phyloP scores from a whole-genome alignment of 2,888 invertebrate species.

The Hydrotaea diabolus region DNA sequence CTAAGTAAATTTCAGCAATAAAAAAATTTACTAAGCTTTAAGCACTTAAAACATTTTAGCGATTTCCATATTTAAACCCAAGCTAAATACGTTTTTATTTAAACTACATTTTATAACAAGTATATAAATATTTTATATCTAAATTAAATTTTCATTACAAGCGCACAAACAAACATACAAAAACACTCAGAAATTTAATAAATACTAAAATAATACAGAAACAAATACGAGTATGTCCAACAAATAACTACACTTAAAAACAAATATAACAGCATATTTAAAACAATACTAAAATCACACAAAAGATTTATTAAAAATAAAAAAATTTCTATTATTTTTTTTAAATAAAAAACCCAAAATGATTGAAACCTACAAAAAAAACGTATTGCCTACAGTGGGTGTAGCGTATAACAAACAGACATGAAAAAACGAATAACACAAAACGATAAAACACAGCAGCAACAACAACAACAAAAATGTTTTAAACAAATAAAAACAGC shows the following conservation, averaged over 20 bases:
- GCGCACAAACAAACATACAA: not conserved
- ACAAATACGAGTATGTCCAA: not conserved
- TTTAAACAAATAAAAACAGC: conserved; percentile 11
- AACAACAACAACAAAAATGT: conserved; percentile 12
- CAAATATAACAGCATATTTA: not conserved
- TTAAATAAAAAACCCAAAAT: not conserved
- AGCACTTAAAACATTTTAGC: no score
- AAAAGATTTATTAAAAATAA: not conserved
- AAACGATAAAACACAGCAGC: not conserved
- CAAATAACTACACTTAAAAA: not conserved
- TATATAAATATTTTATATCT: not conserved
- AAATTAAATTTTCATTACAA: conserved; percentile 6
- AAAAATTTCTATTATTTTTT: not conserved
- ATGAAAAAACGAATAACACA: not conserved
- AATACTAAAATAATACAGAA: not conserved
- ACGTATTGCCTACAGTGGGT: not conserved
- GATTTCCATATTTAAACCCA: no score
- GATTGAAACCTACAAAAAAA: not conserved
- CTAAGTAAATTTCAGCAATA: no score
- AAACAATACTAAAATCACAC: conserved; percentile 9
- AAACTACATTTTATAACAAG: not conserved
- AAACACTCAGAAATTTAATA: not conserved
- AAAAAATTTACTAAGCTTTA: no score
- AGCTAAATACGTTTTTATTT: not conserved
- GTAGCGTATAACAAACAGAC: not conserved